Evolutionary conservation across 2,888 invertebrate species (phyloP).

Genomic region (Phengaris alcon): DNA sequence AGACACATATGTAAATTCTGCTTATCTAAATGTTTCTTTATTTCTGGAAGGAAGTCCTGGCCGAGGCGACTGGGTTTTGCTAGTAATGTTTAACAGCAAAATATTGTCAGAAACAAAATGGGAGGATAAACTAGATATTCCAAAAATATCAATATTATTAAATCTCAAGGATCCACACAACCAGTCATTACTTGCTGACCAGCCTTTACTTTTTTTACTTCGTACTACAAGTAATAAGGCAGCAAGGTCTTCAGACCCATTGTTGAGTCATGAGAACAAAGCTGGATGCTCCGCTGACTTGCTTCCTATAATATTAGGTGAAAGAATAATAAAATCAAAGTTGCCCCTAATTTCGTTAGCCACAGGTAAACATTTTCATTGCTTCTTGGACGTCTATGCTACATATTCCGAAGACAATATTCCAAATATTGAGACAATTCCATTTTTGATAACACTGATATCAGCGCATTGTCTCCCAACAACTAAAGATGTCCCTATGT

Average conservation of each 20-base stretch:
- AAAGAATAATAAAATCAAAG: conserved; percentile 49
- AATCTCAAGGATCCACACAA: conserved; percentile 50
- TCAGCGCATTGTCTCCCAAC: conserved; percentile 64
- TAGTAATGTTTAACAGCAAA: conserved; percentile 52
- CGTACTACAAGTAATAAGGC: conserved; percentile 51
- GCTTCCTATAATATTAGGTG: conserved; percentile 61
- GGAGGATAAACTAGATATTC: conserved; percentile 43
- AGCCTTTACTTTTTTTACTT: conserved; percentile 60
- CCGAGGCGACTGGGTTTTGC: conserved; percentile 50
- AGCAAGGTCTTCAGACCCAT: conserved; percentile 57
- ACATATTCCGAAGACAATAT: conserved; percentile 40
- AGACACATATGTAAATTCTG: conserved; percentile 40
- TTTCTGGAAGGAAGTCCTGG: conserved; percentile 49
- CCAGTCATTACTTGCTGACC: conserved; percentile 50
- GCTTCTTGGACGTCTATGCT: conserved; percentile 49
- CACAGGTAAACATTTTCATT: conserved; percentile 50
- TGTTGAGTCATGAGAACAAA: conserved; percentile 56
- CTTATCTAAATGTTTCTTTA: conserved; percentile 46
- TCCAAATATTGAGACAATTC: conserved; percentile 44
- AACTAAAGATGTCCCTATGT: conserved; percentile 60
- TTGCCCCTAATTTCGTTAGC: conserved; percentile 48
- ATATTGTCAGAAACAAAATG: conserved; percentile 55
- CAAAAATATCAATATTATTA: conserved; percentile 46
- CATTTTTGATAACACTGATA: conserved; percentile 59
- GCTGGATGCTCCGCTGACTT: conserved; percentile 65